These are phyloP conservation scores for Drosophila pegasa DNA, from an alignment of 2,888 invertebrate genomes.

Conservation along the genomic window DNA sequence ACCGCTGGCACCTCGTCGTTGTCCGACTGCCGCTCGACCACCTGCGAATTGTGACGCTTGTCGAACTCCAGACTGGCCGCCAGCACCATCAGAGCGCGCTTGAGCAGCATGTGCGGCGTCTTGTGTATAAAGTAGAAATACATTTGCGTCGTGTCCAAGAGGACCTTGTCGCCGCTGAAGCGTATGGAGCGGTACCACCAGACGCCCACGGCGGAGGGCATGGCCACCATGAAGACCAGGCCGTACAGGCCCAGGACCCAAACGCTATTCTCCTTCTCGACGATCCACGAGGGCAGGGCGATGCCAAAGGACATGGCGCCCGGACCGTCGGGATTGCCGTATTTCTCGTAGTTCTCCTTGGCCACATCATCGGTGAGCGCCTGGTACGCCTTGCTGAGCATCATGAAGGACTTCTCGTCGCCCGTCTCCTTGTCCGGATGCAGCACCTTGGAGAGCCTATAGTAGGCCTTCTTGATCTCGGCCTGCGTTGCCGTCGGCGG, in stretches of 20 bases:
- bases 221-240: constrained; percentile 98
- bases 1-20: constrained; percentile 97
- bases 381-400: constrained; percentile 95
- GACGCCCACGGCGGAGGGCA: constrained; percentile 95
- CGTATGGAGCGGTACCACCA: constrained; percentile 99
- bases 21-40: constrained; percentile 96
- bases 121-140: constrained; percentile 98
- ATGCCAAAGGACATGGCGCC: constrained; percentile 99
- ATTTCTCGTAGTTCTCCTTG: constrained; percentile 98
- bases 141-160: constrained; percentile 98
- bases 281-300: constrained; percentile 99
- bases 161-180: constrained; percentile 98
- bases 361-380: constrained; percentile 99
- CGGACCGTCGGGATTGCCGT: constrained; percentile 99
- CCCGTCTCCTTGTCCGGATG: constrained; percentile 99
- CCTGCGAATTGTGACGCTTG: constrained; percentile 96
- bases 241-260: constrained; percentile 98
- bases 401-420: constrained; percentile 98
- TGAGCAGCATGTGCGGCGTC: constrained; percentile 97
- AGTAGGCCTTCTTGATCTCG: constrained; percentile 98
- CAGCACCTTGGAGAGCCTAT: constrained; percentile 95
- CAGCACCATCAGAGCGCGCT: constrained; percentile 97
- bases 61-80: constrained; percentile 99
- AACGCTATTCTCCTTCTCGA: constrained; percentile 99
- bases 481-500: constrained; percentile 93